Percentiles rank a stretch among this genome's conserved stretches.
Conservation (phyloP, 2,797 vertebrate species). For the Gambelia wislizenii region DNA sequence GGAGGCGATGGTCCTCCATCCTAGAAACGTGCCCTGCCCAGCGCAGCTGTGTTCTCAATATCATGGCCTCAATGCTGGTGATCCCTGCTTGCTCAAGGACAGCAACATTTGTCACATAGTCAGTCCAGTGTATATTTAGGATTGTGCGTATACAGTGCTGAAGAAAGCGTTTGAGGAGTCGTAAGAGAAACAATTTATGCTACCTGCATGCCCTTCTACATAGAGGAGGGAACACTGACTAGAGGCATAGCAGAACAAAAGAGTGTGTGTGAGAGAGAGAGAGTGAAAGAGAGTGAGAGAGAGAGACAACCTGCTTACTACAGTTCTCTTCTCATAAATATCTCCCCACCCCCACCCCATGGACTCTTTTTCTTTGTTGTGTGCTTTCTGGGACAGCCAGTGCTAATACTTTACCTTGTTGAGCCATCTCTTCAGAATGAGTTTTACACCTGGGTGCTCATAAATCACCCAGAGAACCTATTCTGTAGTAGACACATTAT, state of each 20-base stretch:
- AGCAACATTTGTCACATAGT: too few relatives aligned
- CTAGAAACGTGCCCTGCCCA: too few relatives aligned
- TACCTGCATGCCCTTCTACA: background rate
- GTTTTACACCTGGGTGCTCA: constrained; percentile 54
- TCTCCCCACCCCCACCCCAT: background rate
- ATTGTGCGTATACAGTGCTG: too few relatives aligned
- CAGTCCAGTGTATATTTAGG: too few relatives aligned
- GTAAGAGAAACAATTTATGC: too few relatives aligned
- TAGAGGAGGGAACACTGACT: background rate
- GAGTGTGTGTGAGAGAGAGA: too few relatives aligned
- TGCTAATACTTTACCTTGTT: constrained; percentile 15
- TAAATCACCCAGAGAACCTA: constrained; percentile 47
- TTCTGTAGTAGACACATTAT: constrained; percentile 40
- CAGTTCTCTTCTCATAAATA: constrained; percentile 30
- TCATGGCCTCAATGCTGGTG: too few relatives aligned
- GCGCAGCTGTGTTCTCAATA: too few relatives aligned
- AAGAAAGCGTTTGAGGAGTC: too few relatives aligned
- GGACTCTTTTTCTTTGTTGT: constrained; percentile 10
- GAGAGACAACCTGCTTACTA: background rate
- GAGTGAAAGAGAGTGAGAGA: too few relatives aligned
- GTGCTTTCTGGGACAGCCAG: constrained; percentile 28
- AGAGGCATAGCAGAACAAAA: background rate
- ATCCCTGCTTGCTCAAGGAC: too few relatives aligned
- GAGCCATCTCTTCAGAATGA: constrained; percentile 32
- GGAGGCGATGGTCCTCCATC: too few relatives aligned